These are phyloP conservation scores for Petrocephalus microphthalmus DNA, from an alignment of 2,113 vertebrate genomes.

Conservation along the genomic window DNA sequence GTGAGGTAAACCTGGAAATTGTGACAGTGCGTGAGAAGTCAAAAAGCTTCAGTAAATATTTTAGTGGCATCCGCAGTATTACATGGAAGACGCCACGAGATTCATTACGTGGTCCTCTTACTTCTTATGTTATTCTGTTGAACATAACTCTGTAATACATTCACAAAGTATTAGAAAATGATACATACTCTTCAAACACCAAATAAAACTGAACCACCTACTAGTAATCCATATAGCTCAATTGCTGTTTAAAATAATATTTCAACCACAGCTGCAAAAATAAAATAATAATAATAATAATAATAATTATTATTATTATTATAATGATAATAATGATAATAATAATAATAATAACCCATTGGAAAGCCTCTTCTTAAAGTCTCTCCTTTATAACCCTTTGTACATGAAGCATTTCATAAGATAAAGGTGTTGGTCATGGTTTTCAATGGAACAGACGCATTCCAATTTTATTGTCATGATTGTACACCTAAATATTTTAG, in stretches of 20 bases:
- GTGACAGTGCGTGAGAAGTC: neutral
- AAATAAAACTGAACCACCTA: neutral
- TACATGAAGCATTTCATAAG: conserved; percentile 17
- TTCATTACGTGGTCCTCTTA: neutral
- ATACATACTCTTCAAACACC: neutral
- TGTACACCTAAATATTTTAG: conserved; percentile 17
- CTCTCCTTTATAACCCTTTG: neutral
- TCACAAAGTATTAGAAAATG: neutral
- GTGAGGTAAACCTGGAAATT: neutral
- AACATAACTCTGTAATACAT: neutral
- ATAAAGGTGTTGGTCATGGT: conserved; percentile 32
- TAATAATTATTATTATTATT: too few relatives aligned
- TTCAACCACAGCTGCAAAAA: neutral
- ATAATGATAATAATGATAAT: too few relatives aligned
- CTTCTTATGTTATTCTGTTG: neutral
- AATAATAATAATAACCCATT: neutral
- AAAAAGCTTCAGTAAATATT: neutral
- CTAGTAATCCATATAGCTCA: neutral
- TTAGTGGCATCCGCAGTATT: neutral
- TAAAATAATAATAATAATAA: neutral
- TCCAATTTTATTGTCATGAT: conserved; percentile 22
- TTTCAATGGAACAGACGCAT: neutral
- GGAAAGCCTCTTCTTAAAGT: neutral
- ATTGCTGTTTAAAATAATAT: neutral
- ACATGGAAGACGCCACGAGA: neutral